Conservation (phyloP, 2,113 vertebrate genomes). For the Pan paniscus region DNA sequence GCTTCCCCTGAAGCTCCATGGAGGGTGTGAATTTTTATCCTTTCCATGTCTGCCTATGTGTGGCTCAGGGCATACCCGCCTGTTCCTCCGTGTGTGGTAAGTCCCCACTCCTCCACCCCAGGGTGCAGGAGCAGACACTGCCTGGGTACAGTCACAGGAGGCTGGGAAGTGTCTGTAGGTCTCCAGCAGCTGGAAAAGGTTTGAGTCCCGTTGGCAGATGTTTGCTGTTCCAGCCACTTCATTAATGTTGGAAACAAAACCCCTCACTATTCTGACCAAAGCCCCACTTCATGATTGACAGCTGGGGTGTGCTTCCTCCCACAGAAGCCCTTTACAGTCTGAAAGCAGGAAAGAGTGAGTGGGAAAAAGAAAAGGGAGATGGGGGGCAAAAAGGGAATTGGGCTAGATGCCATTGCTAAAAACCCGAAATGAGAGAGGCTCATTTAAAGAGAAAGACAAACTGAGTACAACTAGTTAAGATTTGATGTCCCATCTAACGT, state of each 20-base stretch:
- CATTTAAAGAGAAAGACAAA: constrained; percentile 48
- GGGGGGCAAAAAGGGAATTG: neutral
- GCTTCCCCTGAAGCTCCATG: neutral
- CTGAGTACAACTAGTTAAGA: constrained; percentile 33
- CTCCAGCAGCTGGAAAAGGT: constrained; percentile 85
- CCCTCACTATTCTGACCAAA: constrained; percentile 81
- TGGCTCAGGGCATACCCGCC: neutral
- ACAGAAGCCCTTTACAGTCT: neutral
- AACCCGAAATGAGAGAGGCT: neutral
- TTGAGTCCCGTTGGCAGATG: constrained; percentile 85
- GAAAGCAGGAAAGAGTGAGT: neutral
- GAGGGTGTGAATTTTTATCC: neutral
- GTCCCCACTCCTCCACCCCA: neutral
- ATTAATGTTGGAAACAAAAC: constrained; percentile 86
- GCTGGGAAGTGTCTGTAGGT: constrained; percentile 66
- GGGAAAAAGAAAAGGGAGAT: neutral
- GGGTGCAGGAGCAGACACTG: neutral
- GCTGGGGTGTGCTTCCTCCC: constrained; percentile 79
- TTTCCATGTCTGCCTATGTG: neutral
- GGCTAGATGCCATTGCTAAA: neutral
- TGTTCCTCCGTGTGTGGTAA: neutral
- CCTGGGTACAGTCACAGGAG: neutral
- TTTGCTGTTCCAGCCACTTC: constrained; percentile 85
- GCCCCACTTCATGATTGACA: constrained; percentile 83
- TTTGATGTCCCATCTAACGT: neutral